Base-by-base conservation (phyloP, 2,888 invertebrate genomes). In the Eupithecia exiguata region DNA sequence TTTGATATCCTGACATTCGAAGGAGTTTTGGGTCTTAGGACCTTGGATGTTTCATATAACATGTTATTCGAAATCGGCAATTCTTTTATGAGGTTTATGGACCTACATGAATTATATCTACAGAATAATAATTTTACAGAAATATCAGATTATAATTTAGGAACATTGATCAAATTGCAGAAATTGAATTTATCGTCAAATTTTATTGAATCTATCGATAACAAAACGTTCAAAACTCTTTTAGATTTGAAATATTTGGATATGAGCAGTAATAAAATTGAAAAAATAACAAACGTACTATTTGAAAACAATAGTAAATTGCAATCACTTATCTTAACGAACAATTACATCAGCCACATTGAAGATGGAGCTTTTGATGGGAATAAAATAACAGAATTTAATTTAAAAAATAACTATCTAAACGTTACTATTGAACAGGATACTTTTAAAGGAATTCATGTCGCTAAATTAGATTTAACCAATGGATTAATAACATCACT, bases 1-100 rank as follows among this genome's bases (percentile, higher is more conserved):
- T 72, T 77, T 61, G 72, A 74, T 69, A 77, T 77, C 40, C 70
- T 77, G 14, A 77, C 77, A 36, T 77, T 77, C 68, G 77, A 77
- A 72, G 77, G 77, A 4, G 68, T 77, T 14, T 65, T 69, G 61
- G 46, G 70, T 40, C 67, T 77, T n/a, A 68, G 7, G 30, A 74
- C 36, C 0, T 53, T 77, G 36, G 77, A 77, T 65, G 68, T 74
- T 70, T 74, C 77, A 21, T 43, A 72, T 25, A 77, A 77, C 61
- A 68, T 43, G 30, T 46, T 77, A 25, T 68, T 66, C 43, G 72
- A 70, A 69, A 74, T 77, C 9, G 74, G 72, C n/a, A 66, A 72
- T 49, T 72, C 74, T 4, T 74, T 77, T 14, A 70, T 72, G 36
- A 70, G 74, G 62, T 77, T 77, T 72, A 68, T 69, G 30, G 68